Evolutionary conservation across 2,113 vertebrate genomes (phyloP).

Genomic region (Corydoras maculifer): DNA sequence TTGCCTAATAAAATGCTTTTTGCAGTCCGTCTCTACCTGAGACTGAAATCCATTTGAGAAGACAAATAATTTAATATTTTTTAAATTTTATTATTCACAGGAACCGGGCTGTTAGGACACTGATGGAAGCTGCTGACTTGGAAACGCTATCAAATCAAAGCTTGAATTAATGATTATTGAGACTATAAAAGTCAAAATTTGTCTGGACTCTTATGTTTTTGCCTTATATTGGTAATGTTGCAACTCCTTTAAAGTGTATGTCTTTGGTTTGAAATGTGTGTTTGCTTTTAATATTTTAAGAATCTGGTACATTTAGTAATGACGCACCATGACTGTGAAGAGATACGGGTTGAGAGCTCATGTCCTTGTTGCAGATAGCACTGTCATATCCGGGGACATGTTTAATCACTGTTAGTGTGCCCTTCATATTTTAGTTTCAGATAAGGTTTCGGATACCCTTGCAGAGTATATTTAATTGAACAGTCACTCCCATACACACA

Average conservation of each 20-base stretch:
- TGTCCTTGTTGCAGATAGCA: constrained; percentile 15
- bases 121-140: constrained; percentile 49
- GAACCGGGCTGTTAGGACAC: constrained; percentile 70
- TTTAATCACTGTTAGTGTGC: constrained; percentile 30
- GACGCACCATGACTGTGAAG: constrained; percentile 40
- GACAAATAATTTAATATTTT: neutral
- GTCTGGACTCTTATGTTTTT: constrained; percentile 45
- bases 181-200: constrained; percentile 56
- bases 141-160: constrained; percentile 43
- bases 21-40: no score
- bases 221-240: constrained; percentile 56
- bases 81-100: constrained; percentile 41
- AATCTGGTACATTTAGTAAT: constrained; percentile 52
- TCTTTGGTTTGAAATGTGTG: constrained; percentile 45
- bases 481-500: constrained; percentile 28
- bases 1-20: no score
- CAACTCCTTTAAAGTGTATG: constrained; percentile 48
- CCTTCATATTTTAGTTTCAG: constrained; percentile 39
- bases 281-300: constrained; percentile 61
- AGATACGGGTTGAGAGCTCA: constrained; percentile 38
- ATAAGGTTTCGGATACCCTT: constrained; percentile 21
- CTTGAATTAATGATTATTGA: constrained; percentile 57
- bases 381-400: constrained; percentile 22
- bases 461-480: constrained; percentile 33
- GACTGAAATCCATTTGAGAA: no score